Percentiles rank a stretch among this genome's conserved stretches.
Conservation (phyloP, 2,888 invertebrate genomes). For the Stomorhina lunata region DNA sequence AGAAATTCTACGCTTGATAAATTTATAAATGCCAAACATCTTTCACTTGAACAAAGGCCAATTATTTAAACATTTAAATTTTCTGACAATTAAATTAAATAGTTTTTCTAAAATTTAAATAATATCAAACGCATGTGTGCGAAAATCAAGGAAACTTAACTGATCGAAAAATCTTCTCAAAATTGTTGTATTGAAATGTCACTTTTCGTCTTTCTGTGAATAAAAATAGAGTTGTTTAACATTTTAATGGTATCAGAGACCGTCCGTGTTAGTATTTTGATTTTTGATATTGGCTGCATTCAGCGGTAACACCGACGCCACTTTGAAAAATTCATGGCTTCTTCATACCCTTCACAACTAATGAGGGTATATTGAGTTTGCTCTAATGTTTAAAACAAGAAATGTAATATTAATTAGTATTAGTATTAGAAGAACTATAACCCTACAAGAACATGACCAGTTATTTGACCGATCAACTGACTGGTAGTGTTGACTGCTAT, state of each 20-base stretch:
- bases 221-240: slow-evolving; percentile 64
- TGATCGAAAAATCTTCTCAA: slow-evolving; percentile 6
- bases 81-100: neutral
- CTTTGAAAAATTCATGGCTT: slow-evolving; percentile 27
- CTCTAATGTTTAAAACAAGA: too few species aligned
- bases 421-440: too few species aligned
- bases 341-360: too few species aligned
- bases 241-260: slow-evolving; percentile 60
- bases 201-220: slow-evolving; percentile 52
- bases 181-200: slow-evolving; percentile 58
- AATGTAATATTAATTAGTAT: too few species aligned
- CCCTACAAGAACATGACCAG: too few species aligned
- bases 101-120: neutral
- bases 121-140: slow-evolving; percentile 30
- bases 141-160: neutral
- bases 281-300: slow-evolving; percentile 24
- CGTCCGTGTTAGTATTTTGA: slow-evolving; percentile 32
- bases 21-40: too few species aligned
- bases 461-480: too few species aligned
- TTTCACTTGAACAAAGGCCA: too few species aligned
- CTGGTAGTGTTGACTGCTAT: too few species aligned
- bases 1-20: too few species aligned
- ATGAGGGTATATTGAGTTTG: too few species aligned
- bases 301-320: slow-evolving; percentile 47
- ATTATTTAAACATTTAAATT: neutral